Base-by-base conservation (phyloP, 2,113 vertebrate species). In the Heptranchias perlo region DNA sequence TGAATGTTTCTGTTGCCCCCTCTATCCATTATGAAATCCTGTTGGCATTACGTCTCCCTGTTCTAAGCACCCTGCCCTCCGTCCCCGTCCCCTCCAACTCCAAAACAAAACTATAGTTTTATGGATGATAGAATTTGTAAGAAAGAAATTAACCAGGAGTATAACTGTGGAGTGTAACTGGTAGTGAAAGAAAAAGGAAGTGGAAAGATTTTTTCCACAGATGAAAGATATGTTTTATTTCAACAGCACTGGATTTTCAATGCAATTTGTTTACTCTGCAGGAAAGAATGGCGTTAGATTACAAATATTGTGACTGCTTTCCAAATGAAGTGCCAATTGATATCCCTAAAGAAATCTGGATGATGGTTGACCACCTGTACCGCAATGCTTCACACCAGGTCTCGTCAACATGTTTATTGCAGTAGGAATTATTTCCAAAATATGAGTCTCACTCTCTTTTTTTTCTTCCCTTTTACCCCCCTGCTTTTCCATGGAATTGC, bases 341-440 rank as follows among this genome's bases (percentile, higher is more conserved):
- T 76, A 98, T 99, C 96, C 99, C 99, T 2, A 99, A 99, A 97
- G 99, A 99, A 96, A 97, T 99, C 96, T 99, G 98, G 98, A 99
- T 99, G 98, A 98, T 99, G 98, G 99, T 99, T 96, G 98, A 99
- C 97, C 98, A 99, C 97, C 97, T 99, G 87, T 98, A 98, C 64
- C 98, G 98, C 96, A 98, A 98, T 49, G 99, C 98, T 96, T 96
- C 98, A 96, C 98, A 98, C 96, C 99, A 99, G 98, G 99, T 99
- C 47, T 96, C 44, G 1, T 67, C 61, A 16, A 62, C 35, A 61
- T 39, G 35, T n/a, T 95, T 39, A 35, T 49, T 69, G 44, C 52
- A 69, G 5, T 69, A 16, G 4, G 13, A 95, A 73, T 5, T 58
- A 58, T 58, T 95, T 95, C 44, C 54, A 76, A 64, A 65, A 39